Conservation (phyloP, 53 echinoderm and acorn worm genomes). For the Holothuria scabra region DNA sequence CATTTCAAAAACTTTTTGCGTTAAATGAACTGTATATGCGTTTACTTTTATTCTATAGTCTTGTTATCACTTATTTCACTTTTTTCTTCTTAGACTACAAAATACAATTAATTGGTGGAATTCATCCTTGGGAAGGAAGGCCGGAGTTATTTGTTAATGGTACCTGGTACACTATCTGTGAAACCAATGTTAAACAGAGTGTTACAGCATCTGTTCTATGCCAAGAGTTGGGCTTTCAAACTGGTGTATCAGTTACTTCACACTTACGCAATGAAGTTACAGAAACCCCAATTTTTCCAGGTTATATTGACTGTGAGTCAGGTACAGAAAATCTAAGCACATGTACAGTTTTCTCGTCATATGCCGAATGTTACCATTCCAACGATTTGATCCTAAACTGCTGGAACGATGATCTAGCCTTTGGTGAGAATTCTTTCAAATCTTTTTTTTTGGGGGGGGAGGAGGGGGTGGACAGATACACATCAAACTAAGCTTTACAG, state of each 20-base stretch:
- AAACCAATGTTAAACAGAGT: neutral
- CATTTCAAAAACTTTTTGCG: no score
- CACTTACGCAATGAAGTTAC: conserved; percentile 11
- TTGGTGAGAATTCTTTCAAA: no score
- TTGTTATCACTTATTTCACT: no score
- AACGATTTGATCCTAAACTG: conserved; percentile 15
- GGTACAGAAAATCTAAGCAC: neutral
- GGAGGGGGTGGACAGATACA: no score
- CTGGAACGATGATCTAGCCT: conserved; percentile 1
- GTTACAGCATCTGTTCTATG: neutral
- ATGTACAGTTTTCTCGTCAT: neutral
- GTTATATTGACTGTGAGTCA: conserved; percentile 7
- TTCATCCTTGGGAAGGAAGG: conserved; percentile 37
- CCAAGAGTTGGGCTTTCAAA: conserved; percentile 37
- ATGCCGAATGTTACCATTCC: neutral
- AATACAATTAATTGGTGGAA: conserved; percentile 15
- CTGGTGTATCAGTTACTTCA: conserved; percentile 7
- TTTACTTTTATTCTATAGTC: no score
- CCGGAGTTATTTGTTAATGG: neutral
- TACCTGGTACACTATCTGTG: conserved; percentile 10
- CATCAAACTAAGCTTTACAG: no score
- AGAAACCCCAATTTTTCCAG: neutral
- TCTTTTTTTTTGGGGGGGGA: no score
- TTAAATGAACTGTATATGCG: no score
- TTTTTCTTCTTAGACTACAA: neutral